These are phyloP conservation scores for Penaeus japonicus DNA, from an alignment of 1,140 invertebrate genomes.

Conservation along the genomic window DNA sequence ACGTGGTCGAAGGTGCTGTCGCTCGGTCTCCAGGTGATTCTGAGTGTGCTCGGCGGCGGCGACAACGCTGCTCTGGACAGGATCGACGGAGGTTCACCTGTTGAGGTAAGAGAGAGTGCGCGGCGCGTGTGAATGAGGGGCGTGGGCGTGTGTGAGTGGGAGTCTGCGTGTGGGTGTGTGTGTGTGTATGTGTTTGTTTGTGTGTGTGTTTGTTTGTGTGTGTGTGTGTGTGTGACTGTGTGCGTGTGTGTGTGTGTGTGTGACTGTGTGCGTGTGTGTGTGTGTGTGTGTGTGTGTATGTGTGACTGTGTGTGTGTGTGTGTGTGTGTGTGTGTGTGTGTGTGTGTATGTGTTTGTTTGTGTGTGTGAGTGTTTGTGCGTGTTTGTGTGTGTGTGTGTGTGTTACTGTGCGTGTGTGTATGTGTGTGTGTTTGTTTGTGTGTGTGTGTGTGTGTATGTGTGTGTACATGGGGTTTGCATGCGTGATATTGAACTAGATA, in stretches of 20 bases:
- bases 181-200: too few species aligned
- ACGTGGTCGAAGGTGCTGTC: slow-evolving; percentile 69
- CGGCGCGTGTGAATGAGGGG: not conserved
- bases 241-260: not conserved
- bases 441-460: too few species aligned
- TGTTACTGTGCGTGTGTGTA: too few species aligned
- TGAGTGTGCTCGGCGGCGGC: slow-evolving; percentile 79
- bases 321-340: too few species aligned
- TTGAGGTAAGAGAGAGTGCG: slow-evolving; percentile 31
- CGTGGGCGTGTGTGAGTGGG: not conserved
- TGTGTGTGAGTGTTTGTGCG: too few species aligned
- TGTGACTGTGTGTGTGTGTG: too few species aligned
- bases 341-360: too few species aligned
- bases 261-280: not conserved
- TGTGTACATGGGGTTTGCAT: too few species aligned
- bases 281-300: too few species aligned
- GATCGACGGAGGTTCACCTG: slow-evolving; percentile 41
- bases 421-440: too few species aligned
- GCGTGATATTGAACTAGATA: too few species aligned
- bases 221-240: not conserved
- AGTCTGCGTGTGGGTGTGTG: not conserved
- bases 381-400: too few species aligned
- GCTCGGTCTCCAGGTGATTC: slow-evolving; percentile 80
- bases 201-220: not conserved
- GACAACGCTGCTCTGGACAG: slow-evolving; percentile 57